Conservation (phyloP, 2,797 vertebrate species). For the Cynodonichthys magdalenae region DNA sequence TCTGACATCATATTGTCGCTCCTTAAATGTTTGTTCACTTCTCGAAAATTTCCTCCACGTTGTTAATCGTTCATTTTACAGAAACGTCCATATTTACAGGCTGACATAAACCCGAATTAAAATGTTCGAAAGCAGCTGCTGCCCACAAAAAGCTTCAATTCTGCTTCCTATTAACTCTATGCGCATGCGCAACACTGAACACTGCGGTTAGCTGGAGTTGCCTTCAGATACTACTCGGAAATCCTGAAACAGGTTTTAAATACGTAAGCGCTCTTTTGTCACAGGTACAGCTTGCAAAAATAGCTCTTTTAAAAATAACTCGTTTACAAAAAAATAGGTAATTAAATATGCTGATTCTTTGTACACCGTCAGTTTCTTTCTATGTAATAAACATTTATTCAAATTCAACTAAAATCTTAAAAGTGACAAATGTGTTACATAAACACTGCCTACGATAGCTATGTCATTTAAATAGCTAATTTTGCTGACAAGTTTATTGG, state of each 20-base stretch:
- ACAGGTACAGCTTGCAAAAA: no score
- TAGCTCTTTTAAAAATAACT: neutral
- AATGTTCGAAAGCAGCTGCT: slow-evolving; percentile 15
- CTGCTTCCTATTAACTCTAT: slow-evolving; percentile 68
- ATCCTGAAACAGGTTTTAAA: neutral
- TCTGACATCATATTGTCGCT: slow-evolving; percentile 79
- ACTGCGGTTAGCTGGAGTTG: slow-evolving; percentile 10
- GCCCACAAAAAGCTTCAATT: slow-evolving; percentile 66
- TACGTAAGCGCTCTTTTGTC: neutral
- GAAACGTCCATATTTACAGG: neutral
- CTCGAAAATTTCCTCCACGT: neutral
- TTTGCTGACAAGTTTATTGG: neutral
- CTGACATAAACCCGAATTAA: neutral
- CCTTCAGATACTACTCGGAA: slow-evolving; percentile 41
- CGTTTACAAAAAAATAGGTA: neutral
- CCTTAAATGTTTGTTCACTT: slow-evolving; percentile 9
- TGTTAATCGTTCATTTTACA: slow-evolving; percentile 45
- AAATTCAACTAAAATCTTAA: no score
- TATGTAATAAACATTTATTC: no score
- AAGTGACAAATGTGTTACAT: neutral
- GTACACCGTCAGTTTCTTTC: no score
- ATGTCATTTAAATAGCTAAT: no score
- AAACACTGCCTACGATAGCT: neutral
- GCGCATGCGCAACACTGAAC: slow-evolving; percentile 60
- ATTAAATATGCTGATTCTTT: neutral